Evolutionary conservation across 2,113 vertebrate genomes (phyloP).

Genomic region (Raja brachyura): DNA sequence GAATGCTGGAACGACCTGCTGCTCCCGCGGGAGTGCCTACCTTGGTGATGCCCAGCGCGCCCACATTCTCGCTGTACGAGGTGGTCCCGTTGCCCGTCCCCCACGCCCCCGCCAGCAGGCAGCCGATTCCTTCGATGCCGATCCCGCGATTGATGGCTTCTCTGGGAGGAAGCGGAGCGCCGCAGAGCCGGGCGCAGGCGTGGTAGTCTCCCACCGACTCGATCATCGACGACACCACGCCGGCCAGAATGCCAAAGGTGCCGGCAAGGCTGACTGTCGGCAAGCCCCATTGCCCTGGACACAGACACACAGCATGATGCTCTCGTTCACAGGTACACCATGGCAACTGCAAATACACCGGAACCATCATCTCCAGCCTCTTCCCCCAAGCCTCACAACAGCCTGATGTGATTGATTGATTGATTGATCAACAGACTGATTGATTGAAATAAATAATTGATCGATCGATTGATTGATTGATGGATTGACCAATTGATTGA

Average conservation of each 20-base stretch:
- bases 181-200: slow-evolving; percentile 80
- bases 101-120: slow-evolving; percentile 86
- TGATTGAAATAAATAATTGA: no score
- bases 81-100: slow-evolving; percentile 90
- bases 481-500: no score
- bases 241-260: slow-evolving; percentile 83
- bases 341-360: no score
- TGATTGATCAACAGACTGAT: no score
- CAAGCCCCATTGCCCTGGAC: slow-evolving; percentile 84
- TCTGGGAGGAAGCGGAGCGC: slow-evolving; percentile 77
- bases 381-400: no score
- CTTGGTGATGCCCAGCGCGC: slow-evolving; percentile 86
- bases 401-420: no score
- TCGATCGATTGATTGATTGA: no score
- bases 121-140: slow-evolving; percentile 84
- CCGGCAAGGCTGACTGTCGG: slow-evolving; percentile 85
- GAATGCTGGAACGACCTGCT: no score
- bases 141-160: slow-evolving; percentile 87
- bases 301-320: background rate
- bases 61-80: slow-evolving; percentile 89
- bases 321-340: no score
- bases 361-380: no score
- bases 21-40: slow-evolving; percentile 52
- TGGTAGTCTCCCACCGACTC: slow-evolving; percentile 93
- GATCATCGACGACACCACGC: slow-evolving; percentile 88